Percentiles rank a stretch among this genome's conserved stretches.
These are phyloP conservation scores for Lamproptera curius DNA, from an alignment of 2,888 invertebrate species.

Conservation along the genomic window DNA sequence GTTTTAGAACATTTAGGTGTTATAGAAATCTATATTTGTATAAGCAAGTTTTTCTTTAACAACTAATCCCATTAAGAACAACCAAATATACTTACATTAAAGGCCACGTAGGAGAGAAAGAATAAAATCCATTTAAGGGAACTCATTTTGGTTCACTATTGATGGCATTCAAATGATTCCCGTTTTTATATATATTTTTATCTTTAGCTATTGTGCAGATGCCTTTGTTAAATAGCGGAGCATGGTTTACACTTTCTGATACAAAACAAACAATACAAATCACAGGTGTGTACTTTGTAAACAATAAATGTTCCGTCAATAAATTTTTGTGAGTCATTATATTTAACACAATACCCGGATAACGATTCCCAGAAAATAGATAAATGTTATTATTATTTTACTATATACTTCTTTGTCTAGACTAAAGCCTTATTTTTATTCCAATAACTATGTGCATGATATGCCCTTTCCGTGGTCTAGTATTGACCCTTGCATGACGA, in stretches of 20 bases:
- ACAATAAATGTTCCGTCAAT: too few species aligned
- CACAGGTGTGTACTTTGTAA: not conserved
- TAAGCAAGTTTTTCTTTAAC: too few species aligned
- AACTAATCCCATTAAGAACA: too few species aligned
- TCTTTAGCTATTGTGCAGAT: conserved; percentile 12
- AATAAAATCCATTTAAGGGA: conserved; percentile 30
- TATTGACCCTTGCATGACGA: too few species aligned
- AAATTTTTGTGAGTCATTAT: conserved; percentile 13
- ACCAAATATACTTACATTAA: conserved; percentile 35
- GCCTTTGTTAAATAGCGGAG: conserved; percentile 19
- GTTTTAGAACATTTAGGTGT: too few species aligned
- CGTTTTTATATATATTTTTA: conserved; percentile 16
- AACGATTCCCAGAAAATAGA: too few species aligned
- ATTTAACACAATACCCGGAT: not conserved
- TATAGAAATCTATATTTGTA: too few species aligned
- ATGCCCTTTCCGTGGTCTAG: too few species aligned
- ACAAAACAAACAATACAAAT: conserved; percentile 12
- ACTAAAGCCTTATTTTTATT: too few species aligned
- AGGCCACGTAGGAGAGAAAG: conserved; percentile 29
- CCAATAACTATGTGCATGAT: too few species aligned
- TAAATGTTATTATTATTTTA: too few species aligned
- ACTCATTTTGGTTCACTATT: conserved; percentile 27
- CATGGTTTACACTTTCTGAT: conserved; percentile 15
- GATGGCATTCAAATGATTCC: conserved; percentile 18
- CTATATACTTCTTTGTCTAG: too few species aligned